A percentile compares a stretch with the other conserved stretches of the same genome.
phyloP scores from a whole-genome alignment of 1,140 invertebrate genomes.

The Drosophila mayri region DNA sequence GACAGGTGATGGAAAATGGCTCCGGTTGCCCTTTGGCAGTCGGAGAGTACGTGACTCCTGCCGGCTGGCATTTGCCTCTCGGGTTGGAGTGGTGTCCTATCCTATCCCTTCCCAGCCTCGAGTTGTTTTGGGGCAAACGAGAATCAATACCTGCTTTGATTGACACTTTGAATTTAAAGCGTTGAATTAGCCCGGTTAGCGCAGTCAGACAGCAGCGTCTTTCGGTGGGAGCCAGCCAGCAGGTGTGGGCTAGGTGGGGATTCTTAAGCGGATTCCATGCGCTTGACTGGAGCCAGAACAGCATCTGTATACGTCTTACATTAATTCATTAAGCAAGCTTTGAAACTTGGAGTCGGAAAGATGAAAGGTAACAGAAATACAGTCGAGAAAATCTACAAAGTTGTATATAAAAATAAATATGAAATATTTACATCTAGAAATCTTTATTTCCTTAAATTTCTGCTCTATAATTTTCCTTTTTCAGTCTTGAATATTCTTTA shows the following conservation, averaged over 20 bases:
- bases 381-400: background rate
- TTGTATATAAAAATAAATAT: background rate
- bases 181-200: conserved; percentile 33
- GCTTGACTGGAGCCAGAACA: conserved; percentile 2
- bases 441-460: background rate
- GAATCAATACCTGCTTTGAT: conserved; percentile 76
- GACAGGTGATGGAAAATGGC: conserved; percentile 73
- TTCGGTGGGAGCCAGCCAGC: conserved; percentile 11
- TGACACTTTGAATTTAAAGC: conserved; percentile 77
- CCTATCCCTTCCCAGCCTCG: conserved; percentile 13
- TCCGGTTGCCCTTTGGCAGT: conserved; percentile 46
- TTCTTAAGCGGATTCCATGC: conserved; percentile 27
- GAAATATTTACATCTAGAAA: background rate
- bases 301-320: conserved; percentile 18
- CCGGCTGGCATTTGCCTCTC: conserved; percentile 32
- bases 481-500: background rate
- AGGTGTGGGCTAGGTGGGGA: conserved; percentile 9
- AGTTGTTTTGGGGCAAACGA: conserved; percentile 37
- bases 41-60: conserved; percentile 73
- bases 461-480: background rate
- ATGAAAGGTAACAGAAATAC: conserved; percentile 13
- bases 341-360: conserved; percentile 19
- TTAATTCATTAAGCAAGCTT: conserved; percentile 64
- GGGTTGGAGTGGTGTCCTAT: background rate
- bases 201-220: background rate